Percentiles rank a stretch among this genome's conserved stretches.
Evolutionary conservation across 2,797 vertebrate species (phyloP).

Genomic region (Xiphophorus birchmanni): DNA sequence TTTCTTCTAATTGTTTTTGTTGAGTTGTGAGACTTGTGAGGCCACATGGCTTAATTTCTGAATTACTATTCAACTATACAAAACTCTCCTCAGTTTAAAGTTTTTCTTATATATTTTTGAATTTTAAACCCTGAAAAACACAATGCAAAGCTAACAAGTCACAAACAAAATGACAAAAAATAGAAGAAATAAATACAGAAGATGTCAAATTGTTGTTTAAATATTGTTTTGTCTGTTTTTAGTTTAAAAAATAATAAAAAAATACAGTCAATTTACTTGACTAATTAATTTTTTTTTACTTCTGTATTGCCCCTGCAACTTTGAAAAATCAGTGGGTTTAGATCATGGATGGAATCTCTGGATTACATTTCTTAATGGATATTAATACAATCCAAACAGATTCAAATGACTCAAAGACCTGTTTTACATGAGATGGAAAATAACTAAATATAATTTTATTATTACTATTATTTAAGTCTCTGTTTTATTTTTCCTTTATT

Average conservation of each 20-base stretch:
- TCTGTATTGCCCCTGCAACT: neutral
- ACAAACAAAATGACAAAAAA: neutral
- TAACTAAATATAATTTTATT: neutral
- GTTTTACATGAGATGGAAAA: neutral
- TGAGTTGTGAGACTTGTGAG: too few relatives aligned
- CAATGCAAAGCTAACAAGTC: neutral
- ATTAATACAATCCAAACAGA: neutral
- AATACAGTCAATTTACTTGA: constrained; percentile 5
- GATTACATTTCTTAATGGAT: neutral
- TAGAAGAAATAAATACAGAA: neutral
- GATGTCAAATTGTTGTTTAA: neutral
- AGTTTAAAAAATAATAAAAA: neutral
- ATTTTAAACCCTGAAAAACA: neutral
- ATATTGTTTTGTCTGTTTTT: neutral
- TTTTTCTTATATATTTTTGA: too few relatives aligned
- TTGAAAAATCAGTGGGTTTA: too few relatives aligned
- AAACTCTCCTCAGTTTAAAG: too few relatives aligned
- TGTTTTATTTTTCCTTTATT: neutral
- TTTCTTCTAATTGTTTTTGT: too few relatives aligned
- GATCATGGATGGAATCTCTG: too few relatives aligned
- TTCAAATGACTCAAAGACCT: neutral
- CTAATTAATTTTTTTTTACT: neutral
- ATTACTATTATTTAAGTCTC: neutral
- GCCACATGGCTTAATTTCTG: too few relatives aligned
- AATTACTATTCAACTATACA: too few relatives aligned